Conservation (phyloP, 2,888 invertebrate species). For the Crocallis elinguaria region DNA sequence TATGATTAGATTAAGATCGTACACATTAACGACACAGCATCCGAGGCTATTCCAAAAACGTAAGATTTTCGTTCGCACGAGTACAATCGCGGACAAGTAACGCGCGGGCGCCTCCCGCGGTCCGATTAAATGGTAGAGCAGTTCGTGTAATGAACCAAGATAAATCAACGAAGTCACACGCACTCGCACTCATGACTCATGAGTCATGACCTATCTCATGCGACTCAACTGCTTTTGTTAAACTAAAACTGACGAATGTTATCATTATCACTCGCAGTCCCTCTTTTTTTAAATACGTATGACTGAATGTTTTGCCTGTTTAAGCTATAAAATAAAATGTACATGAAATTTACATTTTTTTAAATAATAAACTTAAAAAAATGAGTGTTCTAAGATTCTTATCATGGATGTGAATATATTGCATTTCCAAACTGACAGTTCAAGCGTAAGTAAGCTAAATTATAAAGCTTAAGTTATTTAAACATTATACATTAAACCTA, state of each 20-base stretch:
- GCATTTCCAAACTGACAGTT: too few species aligned
- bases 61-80: constrained; percentile 26
- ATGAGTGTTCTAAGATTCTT: too few species aligned
- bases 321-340: too few species aligned
- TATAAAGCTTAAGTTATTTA: too few species aligned
- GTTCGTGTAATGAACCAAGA: constrained; percentile 76
- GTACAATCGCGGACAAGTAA: constrained; percentile 57
- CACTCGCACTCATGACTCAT: constrained; percentile 59
- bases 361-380: too few species aligned
- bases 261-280: neutral
- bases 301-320: too few species aligned
- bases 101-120: constrained; percentile 60
- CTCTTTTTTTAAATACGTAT: too few species aligned
- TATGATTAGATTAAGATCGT: neutral
- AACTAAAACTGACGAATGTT: neutral
- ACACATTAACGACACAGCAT: neutral
- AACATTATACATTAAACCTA: too few species aligned
- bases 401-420: too few species aligned
- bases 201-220: constrained; percentile 53
- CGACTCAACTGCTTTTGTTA: neutral
- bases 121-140: constrained; percentile 65
- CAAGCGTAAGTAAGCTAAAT: too few species aligned
- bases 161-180: constrained; percentile 74
- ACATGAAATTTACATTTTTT: too few species aligned
- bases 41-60: neutral